Conservation (phyloP, 2,888 invertebrate genomes). For the Monopis laevigella region DNA sequence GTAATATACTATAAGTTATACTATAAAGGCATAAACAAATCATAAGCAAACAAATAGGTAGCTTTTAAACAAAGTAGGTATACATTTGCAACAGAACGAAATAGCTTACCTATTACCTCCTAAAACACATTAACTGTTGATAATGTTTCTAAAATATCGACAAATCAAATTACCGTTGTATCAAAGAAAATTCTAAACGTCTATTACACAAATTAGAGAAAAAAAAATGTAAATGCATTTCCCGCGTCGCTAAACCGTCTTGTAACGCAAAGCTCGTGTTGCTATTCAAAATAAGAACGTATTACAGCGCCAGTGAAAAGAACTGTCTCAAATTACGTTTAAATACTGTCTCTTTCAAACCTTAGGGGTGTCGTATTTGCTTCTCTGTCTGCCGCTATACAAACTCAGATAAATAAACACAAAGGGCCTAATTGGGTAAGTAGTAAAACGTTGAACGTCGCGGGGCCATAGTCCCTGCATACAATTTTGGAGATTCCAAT, state of each 20-base stretch:
- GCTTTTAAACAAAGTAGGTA: too few relatives aligned
- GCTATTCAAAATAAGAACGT: slow-evolving; percentile 66
- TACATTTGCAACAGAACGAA: too few relatives aligned
- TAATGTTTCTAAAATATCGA: slow-evolving; percentile 4
- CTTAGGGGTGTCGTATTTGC: slow-evolving; percentile 21
- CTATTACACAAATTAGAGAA: slow-evolving; percentile 57
- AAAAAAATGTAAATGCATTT: slow-evolving; percentile 56
- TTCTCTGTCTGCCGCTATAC: slow-evolving; percentile 46
- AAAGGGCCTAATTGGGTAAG: slow-evolving; percentile 70
- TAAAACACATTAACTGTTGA: neutral
- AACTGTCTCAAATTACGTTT: slow-evolving; percentile 66
- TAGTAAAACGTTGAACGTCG: slow-evolving; percentile 42
- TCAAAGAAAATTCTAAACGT: slow-evolving; percentile 46
- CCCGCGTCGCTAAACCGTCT: slow-evolving; percentile 40
- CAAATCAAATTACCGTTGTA: slow-evolving; percentile 24
- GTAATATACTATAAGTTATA: too few relatives aligned
- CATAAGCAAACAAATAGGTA: too few relatives aligned
- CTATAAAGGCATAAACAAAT: too few relatives aligned
- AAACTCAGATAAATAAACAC: slow-evolving; percentile 69
- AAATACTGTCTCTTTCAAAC: slow-evolving; percentile 31
- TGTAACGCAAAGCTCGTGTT: slow-evolving; percentile 34
- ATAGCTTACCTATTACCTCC: too few relatives aligned
- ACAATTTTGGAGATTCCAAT: slow-evolving; percentile 53
- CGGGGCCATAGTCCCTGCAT: slow-evolving; percentile 20
- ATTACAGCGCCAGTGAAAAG: slow-evolving; percentile 60